These are phyloP conservation scores for Ameiurus melas DNA, from an alignment of 2,113 vertebrate genomes.

Conservation along the genomic window DNA sequence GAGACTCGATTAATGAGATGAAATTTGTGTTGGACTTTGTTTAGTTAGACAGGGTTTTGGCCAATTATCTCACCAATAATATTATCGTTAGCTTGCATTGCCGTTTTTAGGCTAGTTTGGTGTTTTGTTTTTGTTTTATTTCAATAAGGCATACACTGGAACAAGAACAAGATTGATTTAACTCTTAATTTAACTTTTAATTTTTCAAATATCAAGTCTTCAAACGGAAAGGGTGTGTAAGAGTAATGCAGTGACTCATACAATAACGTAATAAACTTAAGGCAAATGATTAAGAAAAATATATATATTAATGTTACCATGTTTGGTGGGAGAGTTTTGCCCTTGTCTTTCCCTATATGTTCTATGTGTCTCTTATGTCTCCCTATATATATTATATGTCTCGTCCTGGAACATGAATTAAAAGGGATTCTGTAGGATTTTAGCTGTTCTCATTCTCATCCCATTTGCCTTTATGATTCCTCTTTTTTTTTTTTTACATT, in stretches of 20 bases:
- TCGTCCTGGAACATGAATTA: neutral
- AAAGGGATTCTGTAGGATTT: neutral
- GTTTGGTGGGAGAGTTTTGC: neutral
- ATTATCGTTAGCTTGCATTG: conserved; percentile 43
- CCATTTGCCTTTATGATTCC: neutral
- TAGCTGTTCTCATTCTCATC: neutral
- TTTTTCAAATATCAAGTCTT: conserved; percentile 5
- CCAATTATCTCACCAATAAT: conserved; percentile 27
- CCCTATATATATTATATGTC: neutral
- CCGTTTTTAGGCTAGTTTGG: conserved; percentile 6
- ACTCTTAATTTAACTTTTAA: neutral
- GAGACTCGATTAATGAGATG: conserved; percentile 18
- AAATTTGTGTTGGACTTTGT: conserved; percentile 9
- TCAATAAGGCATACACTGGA: neutral
- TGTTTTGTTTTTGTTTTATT: neutral
- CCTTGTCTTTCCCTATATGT: neutral
- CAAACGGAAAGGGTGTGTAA: neutral
- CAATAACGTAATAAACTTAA: neutral
- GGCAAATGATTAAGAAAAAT: neutral
- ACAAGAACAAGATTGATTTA: neutral
- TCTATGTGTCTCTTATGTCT: neutral
- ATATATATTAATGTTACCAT: neutral
- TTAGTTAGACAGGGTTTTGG: neutral
- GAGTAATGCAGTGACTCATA: neutral
- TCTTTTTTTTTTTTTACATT: no score